Evolutionary conservation across 2,113 vertebrate genomes (phyloP), one percentile per base, ranked within the genome.

Genomic region (Hiodon alosoides): DNA sequence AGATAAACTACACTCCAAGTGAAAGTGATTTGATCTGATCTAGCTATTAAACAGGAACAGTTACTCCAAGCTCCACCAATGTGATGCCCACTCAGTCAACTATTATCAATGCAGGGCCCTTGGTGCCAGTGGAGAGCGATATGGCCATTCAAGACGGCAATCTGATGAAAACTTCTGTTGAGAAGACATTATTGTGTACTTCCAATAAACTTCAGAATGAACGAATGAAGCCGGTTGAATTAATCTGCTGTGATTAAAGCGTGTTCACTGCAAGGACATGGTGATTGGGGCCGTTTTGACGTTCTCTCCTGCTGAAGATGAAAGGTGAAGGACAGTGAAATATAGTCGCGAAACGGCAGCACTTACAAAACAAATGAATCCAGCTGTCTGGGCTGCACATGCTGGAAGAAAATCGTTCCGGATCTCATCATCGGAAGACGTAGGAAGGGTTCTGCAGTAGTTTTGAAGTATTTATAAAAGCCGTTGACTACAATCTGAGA

Each of bases 401-500:
- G 47, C 54, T 14, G 17, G 70, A 66, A 72, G 71, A 52, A 71
- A 77, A 77, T 77, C 60, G 58, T 54, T 58, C 17, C 8, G 46
- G 46, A 50, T 10, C 75, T 65, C 59, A 71, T 71, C 69, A 72
- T 67, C 31, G 50, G 46, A 50, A 13, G 47, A 70, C 66, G 64
- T 69, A 61, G 61, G 53, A 57, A 7, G 10, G 69, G 77, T 31
- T 71, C 47, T 59, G 57, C 66, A 69, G 72, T 71, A 83, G 79
- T 69, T 31, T 5, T 74, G 64, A 87, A 83, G 86, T 79, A 83
- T 87, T 90, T 76, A 75, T 77, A 80, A 88, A 50, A 85, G 85
- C 80, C 67, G 83, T 87, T 76, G 82, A 84, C 83, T 87, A 87
- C 88, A 86, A 84, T 88, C 85, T 87, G 78, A 85, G 86, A 91